phyloP scores from a whole-genome alignment of 1,140 invertebrate genomes.

The Leptoteleia sp. region DNA sequence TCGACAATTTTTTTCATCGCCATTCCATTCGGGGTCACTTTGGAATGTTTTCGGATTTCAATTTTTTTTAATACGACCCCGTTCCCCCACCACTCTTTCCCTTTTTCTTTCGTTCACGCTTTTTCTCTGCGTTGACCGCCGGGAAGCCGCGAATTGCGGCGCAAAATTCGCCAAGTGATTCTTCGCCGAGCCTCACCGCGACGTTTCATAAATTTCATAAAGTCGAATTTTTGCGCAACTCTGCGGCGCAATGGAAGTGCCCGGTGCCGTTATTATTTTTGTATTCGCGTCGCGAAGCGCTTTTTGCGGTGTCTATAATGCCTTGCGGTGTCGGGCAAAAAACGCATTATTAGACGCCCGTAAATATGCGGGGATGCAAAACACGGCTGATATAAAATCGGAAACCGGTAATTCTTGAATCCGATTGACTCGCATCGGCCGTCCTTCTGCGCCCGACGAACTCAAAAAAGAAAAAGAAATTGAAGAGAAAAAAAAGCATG shows the following conservation, averaged over 20 bases:
- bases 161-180: conserved; percentile 16
- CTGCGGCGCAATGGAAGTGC: conserved; percentile 13
- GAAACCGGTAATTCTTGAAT: conserved; percentile 70
- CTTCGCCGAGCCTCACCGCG: conserved; percentile 2
- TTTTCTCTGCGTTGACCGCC: too few relatives aligned
- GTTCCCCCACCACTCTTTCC: too few relatives aligned
- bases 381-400: conserved; percentile 56
- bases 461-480: conserved; percentile 12
- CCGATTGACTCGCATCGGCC: conserved; percentile 40
- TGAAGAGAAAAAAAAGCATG: too few relatives aligned
- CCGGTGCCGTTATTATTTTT: conserved; percentile 40
- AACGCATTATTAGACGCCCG: conserved; percentile 44
- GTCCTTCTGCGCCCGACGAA: conserved; percentile 50
- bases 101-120: too few relatives aligned
- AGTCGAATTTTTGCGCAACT: conserved; percentile 39
- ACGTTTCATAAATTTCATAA: conserved; percentile 29
- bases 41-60: conserved; percentile 4
- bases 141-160: background rate
- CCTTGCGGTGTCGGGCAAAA: conserved; percentile 29
- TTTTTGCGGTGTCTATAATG: conserved; percentile 32
- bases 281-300: conserved; percentile 20
- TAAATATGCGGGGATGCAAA: conserved; percentile 49
- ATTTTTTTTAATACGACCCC: too few relatives aligned
- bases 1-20: conserved; percentile 8
- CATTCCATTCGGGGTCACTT: conserved; percentile 18